Base-by-base conservation (phyloP, 2,113 vertebrate genomes). In the Epinephelus cyanopodus region DNA sequence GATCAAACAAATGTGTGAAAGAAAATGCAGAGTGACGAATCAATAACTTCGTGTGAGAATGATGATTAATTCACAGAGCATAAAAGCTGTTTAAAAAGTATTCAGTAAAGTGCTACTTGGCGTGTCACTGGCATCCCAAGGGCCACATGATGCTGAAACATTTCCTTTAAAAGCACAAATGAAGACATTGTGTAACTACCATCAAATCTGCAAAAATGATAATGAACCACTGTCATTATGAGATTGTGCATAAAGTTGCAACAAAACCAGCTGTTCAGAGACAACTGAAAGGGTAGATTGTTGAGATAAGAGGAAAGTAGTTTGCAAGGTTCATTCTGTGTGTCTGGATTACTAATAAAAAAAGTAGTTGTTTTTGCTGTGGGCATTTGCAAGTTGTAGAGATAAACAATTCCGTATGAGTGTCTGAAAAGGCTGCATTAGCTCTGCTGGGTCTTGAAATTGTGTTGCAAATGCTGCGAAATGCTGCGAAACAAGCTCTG, bases 1-100 rank as follows among this genome's bases (percentile, higher is more conserved):
- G 74, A 81, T 83, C 18, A 67, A 25, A 75, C 6, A 70, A 70
- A 80, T 53, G 19, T 50, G 68, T 77, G 50, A 48, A 61, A 37
- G 25, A 71, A 58, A 69, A 50, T 15, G 74, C 15, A 52, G 37
- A 60, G 23, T 27, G 48, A 54, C 53, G 15, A 61, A 81, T 82
- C 64, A 71, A 70, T 76, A 74, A 33, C 13, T 72, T 61, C 3
- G 42, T 39, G 15, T 74, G 15, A 79, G 67, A 70, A 61, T 7
- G 58, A 33, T 66, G 25, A 79, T 74, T 12, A 25, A 65, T 78
- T 76, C 50, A 61, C 50, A 27, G 6, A 50, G 68, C 12, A 29
- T 2, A 29, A 82, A 52, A 56, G 17, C 21, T 85, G 23, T 68
- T 64, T 42, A 45, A 25, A 19, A 25, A n/a, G 6, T 62, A 21